Evolutionary conservation across 2,113 vertebrate genomes (phyloP).

Genomic region (Leptosomus discolor): DNA sequence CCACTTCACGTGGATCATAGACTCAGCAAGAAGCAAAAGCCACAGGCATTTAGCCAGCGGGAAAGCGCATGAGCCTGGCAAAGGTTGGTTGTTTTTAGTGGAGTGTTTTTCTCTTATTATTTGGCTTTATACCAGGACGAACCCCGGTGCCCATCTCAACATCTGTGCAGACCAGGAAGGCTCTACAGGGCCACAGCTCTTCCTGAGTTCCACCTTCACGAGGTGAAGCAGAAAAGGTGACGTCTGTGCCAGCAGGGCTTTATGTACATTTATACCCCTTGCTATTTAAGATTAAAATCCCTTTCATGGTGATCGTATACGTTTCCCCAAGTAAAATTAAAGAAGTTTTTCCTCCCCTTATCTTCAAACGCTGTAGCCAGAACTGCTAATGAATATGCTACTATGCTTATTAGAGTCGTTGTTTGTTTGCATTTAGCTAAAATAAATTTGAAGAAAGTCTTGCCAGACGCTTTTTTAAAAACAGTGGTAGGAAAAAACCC

Average conservation of each 20-base stretch:
- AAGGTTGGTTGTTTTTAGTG: neutral
- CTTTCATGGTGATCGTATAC: neutral
- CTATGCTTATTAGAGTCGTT: neutral
- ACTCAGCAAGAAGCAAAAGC: neutral
- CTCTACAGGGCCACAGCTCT: neutral
- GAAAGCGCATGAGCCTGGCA: too few relatives aligned
- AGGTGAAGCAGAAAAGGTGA: neutral
- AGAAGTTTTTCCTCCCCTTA: neutral
- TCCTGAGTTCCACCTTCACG: neutral
- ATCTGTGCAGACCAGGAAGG: neutral
- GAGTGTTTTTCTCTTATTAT: too few relatives aligned
- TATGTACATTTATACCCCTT: neutral
- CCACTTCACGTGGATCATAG: neutral
- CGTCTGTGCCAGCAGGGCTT: neutral
- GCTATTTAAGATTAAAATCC: neutral
- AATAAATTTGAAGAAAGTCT: neutral
- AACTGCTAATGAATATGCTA: neutral
- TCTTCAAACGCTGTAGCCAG: neutral
- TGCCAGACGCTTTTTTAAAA: neutral
- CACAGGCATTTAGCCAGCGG: too few relatives aligned
- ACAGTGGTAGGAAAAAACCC: neutral
- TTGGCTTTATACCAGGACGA: neutral
- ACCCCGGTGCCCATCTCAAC: fast-evolving
- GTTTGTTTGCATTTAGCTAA: neutral
- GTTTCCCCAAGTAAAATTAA: neutral